Base-by-base conservation (phyloP, 1,140 invertebrate species). In the Propsilocerus akamusi region DNA sequence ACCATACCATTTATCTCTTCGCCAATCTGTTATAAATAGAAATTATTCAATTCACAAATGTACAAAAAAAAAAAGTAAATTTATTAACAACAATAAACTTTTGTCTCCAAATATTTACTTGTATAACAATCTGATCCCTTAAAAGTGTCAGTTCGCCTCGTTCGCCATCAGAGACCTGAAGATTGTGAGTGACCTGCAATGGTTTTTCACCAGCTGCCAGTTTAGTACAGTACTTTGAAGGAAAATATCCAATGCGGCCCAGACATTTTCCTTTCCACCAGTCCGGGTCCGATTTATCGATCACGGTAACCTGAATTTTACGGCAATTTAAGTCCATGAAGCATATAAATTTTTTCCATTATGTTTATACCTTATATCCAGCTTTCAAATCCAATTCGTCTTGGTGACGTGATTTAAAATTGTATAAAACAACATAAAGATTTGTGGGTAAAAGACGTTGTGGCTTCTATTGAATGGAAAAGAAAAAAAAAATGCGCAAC, bases 181-280 rank as follows among this genome's bases (percentile, higher is more conserved):
- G 62, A 63, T 79, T 79, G 61, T 79, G 76, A 8, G 76, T 78
- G 10, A 80, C 91, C 70, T 94, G 90, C 14, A 93, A 69, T 0
- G 90, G 85, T 58, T 81, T 80, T 64, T 96, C 90, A 6, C 88
- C 88, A 25, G 86, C 80, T 62, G 88, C 84, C 17, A 95, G 68
- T 58, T 86, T 83, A 34, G 87, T 88, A 48, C 93, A 90, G 60
- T 95, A 96, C 56, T 91, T 93, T 41, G 89, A 92, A 2, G 91
- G 92, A 61, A 96, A 95, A 66, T 86, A 95, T 20, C 91, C 92
- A n/a, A 84, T 75, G 57, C 82, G 78, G 12, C 90, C 89, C 49
- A 93, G 71, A 58, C 88, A 93, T 67, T 94, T 94, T 25, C 91
- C 92, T 69, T 92, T 86, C 92, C 92, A 97, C 93, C 93, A 97